phyloP scores from a whole-genome alignment of 1,140 invertebrate genomes.

The Hylaeus volcanicus region DNA sequence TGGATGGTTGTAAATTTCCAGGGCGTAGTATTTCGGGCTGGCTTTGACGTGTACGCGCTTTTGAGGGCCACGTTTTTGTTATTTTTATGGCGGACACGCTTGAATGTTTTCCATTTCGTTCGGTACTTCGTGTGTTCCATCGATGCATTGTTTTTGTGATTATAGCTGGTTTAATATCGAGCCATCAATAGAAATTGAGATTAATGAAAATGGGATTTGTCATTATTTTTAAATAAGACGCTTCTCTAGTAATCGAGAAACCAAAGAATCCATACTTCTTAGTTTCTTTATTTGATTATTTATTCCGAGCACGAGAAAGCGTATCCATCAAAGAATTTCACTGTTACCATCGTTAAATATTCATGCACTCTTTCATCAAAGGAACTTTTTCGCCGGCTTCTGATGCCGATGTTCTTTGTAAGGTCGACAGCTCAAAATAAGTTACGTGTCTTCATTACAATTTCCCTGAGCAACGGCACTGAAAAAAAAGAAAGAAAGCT shows the following conservation, averaged over 20 bases:
- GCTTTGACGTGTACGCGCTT: neutral
- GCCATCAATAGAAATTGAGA: no score
- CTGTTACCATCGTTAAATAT: neutral
- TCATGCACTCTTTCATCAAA: neutral
- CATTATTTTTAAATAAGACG: no score
- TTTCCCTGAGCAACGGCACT: neutral
- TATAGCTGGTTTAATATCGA: neutral
- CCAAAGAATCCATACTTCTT: no score
- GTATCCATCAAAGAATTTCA: neutral
- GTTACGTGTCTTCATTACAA: constrained; percentile 4
- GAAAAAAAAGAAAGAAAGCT: neutral
- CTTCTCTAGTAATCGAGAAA: no score
- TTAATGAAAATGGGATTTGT: no score
- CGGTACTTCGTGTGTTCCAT: neutral
- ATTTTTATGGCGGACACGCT: neutral
- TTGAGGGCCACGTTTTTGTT: constrained; percentile 1
- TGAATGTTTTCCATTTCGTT: neutral
- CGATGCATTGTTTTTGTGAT: neutral
- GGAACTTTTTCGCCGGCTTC: neutral
- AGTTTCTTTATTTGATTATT: no score
- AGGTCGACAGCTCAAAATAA: neutral
- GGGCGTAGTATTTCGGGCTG: neutral
- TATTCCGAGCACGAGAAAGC: no score
- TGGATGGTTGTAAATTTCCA: constrained; percentile 13
- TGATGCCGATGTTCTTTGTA: neutral